phyloP scores from a whole-genome alignment of 2,888 invertebrate species.

The Drosophila mimetica region DNA sequence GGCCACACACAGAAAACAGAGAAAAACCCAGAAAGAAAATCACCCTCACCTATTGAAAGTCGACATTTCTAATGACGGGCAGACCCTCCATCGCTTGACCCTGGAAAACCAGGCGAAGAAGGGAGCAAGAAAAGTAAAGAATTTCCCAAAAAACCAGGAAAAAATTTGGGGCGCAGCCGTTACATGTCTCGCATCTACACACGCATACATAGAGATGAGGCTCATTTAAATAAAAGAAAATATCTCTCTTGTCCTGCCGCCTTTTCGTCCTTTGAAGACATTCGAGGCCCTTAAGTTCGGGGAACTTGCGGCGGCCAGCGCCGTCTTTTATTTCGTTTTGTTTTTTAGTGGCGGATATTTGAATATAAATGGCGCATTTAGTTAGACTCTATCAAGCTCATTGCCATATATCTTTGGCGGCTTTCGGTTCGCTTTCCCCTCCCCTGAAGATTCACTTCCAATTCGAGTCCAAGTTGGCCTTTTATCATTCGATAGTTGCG shows the following conservation, averaged over 20 bases:
- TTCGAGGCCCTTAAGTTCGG: slow-evolving; percentile 5
- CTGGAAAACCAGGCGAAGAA: slow-evolving; percentile 28
- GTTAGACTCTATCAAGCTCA: slow-evolving; percentile 81
- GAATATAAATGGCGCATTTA: slow-evolving; percentile 81
- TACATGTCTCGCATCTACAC: slow-evolving; percentile 59
- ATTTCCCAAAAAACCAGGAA: slow-evolving; percentile 16
- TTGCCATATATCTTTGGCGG: slow-evolving; percentile 73
- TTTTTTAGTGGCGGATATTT: slow-evolving; percentile 79
- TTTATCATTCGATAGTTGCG: slow-evolving; percentile 68
- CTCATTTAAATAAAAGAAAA: slow-evolving; percentile 80
- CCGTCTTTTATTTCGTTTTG: slow-evolving; percentile 65
- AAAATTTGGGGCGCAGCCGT: slow-evolving; percentile 57
- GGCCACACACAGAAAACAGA: slow-evolving; percentile 15
- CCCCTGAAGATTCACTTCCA: slow-evolving; percentile 30
- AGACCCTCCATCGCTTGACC: slow-evolving; percentile 26
- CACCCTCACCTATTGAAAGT: slow-evolving; percentile 70
- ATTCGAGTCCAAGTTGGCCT: slow-evolving; percentile 19
- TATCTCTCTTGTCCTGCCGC: slow-evolving; percentile 67
- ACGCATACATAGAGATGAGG: slow-evolving; percentile 51
- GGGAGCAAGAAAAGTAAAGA: slow-evolving; percentile 15
- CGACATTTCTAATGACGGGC: slow-evolving; percentile 62
- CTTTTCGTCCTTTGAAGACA: slow-evolving; percentile 56
- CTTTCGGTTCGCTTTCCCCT: slow-evolving; percentile 30
- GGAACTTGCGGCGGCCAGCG: slow-evolving; percentile 68
- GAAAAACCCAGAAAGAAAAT: slow-evolving; percentile 1